phyloP scores from a whole-genome alignment of 2,797 vertebrate species.

The Hozukius guyotensis region DNA sequence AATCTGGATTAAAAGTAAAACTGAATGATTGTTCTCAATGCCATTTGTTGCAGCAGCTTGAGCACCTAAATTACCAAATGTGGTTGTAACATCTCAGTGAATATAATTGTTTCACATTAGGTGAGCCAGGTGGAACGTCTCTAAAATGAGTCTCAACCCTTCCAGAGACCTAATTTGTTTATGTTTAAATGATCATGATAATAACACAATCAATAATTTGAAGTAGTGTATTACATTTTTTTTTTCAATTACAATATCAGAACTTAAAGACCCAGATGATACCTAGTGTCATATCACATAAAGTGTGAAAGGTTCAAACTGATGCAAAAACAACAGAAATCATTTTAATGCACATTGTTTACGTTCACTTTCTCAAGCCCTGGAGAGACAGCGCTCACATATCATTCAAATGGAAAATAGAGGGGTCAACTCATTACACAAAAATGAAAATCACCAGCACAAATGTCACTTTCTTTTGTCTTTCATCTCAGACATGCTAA shows the following conservation, averaged over 20 bases:
- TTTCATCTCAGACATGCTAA: conserved; percentile 39
- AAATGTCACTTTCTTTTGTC: conserved; percentile 51
- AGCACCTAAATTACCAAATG: not conserved
- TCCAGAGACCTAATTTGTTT: not conserved
- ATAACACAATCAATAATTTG: not conserved
- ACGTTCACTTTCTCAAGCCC: not conserved
- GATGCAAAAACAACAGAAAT: not conserved
- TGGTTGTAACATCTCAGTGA: not conserved
- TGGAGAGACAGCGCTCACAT: conserved; percentile 18
- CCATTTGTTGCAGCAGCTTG: not conserved
- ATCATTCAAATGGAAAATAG: conserved; percentile 19
- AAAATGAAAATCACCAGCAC: conserved; percentile 41
- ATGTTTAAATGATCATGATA: not conserved
- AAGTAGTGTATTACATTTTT: not conserved
- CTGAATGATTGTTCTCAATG: not conserved
- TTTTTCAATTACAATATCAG: not conserved
- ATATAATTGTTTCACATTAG: not conserved
- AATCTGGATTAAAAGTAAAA: not conserved
- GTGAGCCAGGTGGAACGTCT: conserved; percentile 2
- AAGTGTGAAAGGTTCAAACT: not conserved
- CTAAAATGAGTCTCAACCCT: not conserved
- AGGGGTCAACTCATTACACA: conserved; percentile 41
- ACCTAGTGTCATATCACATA: not conserved
- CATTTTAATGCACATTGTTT: conserved; percentile 11
- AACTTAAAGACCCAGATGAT: not conserved